A percentile compares a stretch with the other conserved stretches of the same genome.
Evolutionary conservation across 2,888 invertebrate genomes (phyloP).

Genomic region (Melieria omissa): DNA sequence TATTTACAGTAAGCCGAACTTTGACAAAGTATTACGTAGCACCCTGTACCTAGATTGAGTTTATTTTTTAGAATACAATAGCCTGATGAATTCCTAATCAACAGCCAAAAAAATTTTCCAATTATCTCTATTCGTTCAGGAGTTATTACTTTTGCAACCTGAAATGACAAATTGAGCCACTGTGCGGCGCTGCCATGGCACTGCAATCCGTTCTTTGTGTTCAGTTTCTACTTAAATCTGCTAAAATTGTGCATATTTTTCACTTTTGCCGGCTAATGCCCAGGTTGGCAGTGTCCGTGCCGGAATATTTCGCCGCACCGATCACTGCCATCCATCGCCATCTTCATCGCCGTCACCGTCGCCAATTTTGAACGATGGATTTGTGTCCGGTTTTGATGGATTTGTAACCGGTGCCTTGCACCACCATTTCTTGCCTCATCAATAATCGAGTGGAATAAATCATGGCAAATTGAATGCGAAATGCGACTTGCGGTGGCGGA

Average conservation of each 20-base stretch:
- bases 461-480: slow-evolving; percentile 62
- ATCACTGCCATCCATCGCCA: not conserved
- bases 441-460: slow-evolving; percentile 53
- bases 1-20: too few species aligned
- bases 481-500: slow-evolving; percentile 38
- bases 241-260: slow-evolving; percentile 37
- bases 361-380: slow-evolving; percentile 31
- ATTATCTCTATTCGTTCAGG: too few species aligned
- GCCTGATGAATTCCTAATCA: too few species aligned
- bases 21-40: too few species aligned
- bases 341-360: slow-evolving; percentile 10
- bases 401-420: slow-evolving; percentile 15
- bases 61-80: too few species aligned
- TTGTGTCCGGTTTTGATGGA: slow-evolving; percentile 34
- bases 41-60: too few species aligned
- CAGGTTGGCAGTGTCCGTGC: too few species aligned
- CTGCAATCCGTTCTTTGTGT: not conserved
- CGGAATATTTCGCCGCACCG: not conserved
- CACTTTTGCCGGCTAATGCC: slow-evolving; percentile 13
- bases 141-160: too few species aligned
- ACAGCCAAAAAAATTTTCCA: too few species aligned
- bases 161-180: too few species aligned
- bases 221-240: slow-evolving; percentile 25
- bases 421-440: slow-evolving; percentile 27
- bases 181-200: too few species aligned